Conservation (phyloP, 1,140 invertebrate species). For the Lordiphosa stackelbergi region DNA sequence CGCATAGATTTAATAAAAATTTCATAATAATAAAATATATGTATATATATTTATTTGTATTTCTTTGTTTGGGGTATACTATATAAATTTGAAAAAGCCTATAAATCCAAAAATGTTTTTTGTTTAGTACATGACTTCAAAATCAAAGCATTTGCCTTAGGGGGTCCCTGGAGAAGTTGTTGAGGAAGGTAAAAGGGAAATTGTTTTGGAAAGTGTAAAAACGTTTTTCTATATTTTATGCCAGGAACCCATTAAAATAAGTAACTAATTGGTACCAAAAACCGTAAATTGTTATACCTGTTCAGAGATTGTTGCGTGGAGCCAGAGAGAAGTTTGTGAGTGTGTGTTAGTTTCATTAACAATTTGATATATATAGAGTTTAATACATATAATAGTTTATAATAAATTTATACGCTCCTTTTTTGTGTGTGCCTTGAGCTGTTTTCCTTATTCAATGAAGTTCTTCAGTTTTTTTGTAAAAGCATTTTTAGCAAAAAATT, state of each 20-base stretch:
- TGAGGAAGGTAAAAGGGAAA: constrained; percentile 12
- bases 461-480: constrained; percentile 55
- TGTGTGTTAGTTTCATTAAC: constrained; percentile 53
- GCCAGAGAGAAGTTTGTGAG: constrained; percentile 53
- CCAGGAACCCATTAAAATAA: constrained; percentile 43
- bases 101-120: constrained; percentile 56
- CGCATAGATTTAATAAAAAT: constrained; percentile 67
- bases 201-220: constrained; percentile 14
- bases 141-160: constrained; percentile 54
- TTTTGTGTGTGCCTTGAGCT: constrained; percentile 27
- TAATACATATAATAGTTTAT: constrained; percentile 61
- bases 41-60: constrained; percentile 33
- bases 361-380: constrained; percentile 72
- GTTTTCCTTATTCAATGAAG: constrained; percentile 41
- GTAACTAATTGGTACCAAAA: constrained; percentile 32
- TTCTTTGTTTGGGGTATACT: constrained; percentile 30
- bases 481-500: constrained; percentile 75
- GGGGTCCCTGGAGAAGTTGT: constrained; percentile 38
- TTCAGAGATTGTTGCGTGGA: constrained; percentile 43
- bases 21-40: constrained; percentile 72
- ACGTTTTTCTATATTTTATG: constrained; percentile 16
- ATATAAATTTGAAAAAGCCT: constrained; percentile 75
- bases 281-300: constrained; percentile 4
- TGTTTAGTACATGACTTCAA: constrained; percentile 42
- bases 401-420: constrained; percentile 63